A percentile compares a stretch with the other conserved stretches of the same genome.
phyloP scores from a whole-genome alignment of 2,888 invertebrate species.

The Ommatoiulus sabulosus region DNA sequence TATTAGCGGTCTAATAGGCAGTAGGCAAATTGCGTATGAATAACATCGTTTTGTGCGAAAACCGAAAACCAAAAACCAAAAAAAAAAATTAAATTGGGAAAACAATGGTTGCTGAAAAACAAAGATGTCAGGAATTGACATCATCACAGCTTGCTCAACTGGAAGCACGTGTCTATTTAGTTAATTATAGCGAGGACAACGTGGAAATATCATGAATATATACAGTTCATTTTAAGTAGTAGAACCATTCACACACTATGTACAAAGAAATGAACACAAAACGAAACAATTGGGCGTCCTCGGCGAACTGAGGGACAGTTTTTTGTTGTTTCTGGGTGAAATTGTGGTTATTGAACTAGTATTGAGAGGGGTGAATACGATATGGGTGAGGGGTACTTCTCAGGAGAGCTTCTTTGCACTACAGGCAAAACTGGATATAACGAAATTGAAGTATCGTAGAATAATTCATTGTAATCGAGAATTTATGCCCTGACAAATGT shows the following conservation, averaged over 20 bases:
- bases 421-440: neutral
- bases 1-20: conserved; percentile 38
- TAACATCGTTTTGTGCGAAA: conserved; percentile 17
- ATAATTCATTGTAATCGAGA: too few species aligned
- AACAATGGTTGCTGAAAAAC: conserved; percentile 35
- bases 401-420: neutral
- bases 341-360: conserved; percentile 2
- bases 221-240: conserved; percentile 31
- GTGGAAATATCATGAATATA: conserved; percentile 41
- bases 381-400: neutral
- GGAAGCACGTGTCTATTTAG: conserved; percentile 53
- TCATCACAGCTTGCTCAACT: conserved; percentile 54
- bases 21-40: conserved; percentile 14
- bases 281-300: conserved; percentile 10
- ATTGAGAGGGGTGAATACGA: neutral
- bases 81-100: conserved; percentile 27
- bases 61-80: neutral
- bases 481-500: too few species aligned
- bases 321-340: neutral
- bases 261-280: conserved; percentile 17
- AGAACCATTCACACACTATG: conserved; percentile 40
- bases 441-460: neutral
- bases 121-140: conserved; percentile 45
- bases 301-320: neutral
- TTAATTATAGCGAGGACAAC: conserved; percentile 45